Evolutionary conservation across 2,888 invertebrate species (phyloP).

Genomic region (Alviniconcha strummeri): DNA sequence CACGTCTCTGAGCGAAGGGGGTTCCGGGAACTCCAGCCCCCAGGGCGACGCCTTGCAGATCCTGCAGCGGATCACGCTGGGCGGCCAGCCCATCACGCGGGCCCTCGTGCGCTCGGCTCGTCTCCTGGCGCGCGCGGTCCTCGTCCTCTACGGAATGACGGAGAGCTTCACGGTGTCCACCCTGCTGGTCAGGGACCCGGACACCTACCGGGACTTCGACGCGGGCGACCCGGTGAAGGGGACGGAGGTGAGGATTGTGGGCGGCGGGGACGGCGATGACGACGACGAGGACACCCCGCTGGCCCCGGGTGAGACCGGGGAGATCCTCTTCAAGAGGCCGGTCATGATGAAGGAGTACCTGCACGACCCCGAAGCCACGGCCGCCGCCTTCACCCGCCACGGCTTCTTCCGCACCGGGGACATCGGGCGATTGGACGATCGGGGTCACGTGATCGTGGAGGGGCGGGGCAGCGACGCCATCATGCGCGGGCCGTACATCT

Average conservation of each 20-base stretch:
- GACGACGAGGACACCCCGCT: background rate
- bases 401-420: conserved; percentile 31
- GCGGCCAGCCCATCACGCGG: conserved; percentile 16
- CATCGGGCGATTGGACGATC: conserved; percentile 13
- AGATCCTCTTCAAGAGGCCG: conserved; percentile 8
- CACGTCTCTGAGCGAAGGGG: background rate
- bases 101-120: background rate
- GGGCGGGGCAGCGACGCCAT: conserved; percentile 30
- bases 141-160: conserved; percentile 17
- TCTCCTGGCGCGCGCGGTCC: background rate
- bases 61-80: conserved; percentile 6
- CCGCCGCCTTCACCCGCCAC: conserved; percentile 12
- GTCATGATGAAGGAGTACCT: conserved; percentile 14
- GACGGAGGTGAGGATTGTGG: background rate
- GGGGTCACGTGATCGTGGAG: conserved; percentile 20
- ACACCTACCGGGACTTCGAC: conserved; percentile 14
- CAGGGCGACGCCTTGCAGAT: background rate
- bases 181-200: background rate
- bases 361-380: conserved; percentile 21
- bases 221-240: background rate
- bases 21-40: background rate
- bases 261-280: no score
- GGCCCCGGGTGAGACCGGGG: background rate
- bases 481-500: conserved; percentile 29
- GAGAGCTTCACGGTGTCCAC: conserved; percentile 1